Evolutionary conservation across 1,140 invertebrate genomes (phyloP), one percentile per base, ranked within the genome.

Genomic region (Drosophila cardini): DNA sequence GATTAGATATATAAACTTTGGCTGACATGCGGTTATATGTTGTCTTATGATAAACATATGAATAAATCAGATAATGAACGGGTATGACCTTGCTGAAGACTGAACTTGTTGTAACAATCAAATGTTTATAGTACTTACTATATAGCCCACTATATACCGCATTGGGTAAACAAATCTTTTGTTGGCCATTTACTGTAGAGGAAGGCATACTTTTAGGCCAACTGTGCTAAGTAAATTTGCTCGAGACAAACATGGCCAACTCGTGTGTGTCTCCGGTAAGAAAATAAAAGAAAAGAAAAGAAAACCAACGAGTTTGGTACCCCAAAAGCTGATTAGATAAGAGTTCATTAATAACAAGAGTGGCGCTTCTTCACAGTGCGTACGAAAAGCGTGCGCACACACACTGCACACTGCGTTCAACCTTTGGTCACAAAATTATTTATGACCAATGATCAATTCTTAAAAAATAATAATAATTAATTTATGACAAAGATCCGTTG

Each of bases 131-230:
- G 4, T 26, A 26, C 21, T 26, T 26, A 26, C 21, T 10, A 18
- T 18, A 18, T 18, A 45, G 21, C 21, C 21, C 21, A 26, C 21
- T 26, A 86, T 87, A 60, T 79, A 68, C 50, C 52, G 46, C 42
- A 36, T 45, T 71, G 26, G 21, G 21, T 53, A 76, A 79, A 76
- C 65, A 86, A 13, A n/a, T 52, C 30, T 11, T 21, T 30, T 50
- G n/a, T 13, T 50, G 18, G n/a, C 36, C 8, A 9, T 11, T 9
- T 8, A 10, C 46, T 43, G 26, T 55, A 18, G 48, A 70, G 18
- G 21, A 10, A 69, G 80, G 83, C 80, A 87, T 87, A 87, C 83
- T 87, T 87, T 87, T 87, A 79, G 83, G 83, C 84, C 65, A 70
- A 36, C 64, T 52, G 64, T 53, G 76, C 63, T 73, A 65, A 80